Conservation (phyloP, 1,140 invertebrate genomes). For the Brachionus asplanchnoidis region DNA sequence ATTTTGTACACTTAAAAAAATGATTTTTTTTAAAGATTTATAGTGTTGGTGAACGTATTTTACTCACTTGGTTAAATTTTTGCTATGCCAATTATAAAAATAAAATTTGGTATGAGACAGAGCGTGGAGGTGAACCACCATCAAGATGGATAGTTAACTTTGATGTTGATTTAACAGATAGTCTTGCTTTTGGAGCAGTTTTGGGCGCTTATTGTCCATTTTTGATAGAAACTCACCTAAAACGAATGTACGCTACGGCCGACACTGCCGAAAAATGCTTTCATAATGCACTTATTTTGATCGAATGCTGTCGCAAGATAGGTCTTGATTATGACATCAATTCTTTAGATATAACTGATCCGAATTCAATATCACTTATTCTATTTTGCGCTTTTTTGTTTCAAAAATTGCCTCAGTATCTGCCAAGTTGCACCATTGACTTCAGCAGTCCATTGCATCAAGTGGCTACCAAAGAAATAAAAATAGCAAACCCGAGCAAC, state of each 20-base stretch:
- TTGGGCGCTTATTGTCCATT: conserved; percentile 56
- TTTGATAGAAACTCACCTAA: conserved; percentile 51
- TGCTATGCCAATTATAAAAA: conserved; percentile 53
- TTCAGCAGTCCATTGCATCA: conserved; percentile 52
- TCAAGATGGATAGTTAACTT: conserved; percentile 58
- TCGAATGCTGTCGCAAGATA: conserved; percentile 14
- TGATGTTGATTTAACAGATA: conserved; percentile 57
- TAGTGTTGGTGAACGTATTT: conserved; percentile 51
- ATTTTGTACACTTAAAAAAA: too few relatives aligned
- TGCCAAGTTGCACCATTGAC: conserved; percentile 52
- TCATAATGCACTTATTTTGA: conserved; percentile 54
- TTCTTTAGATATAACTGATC: conserved; percentile 57
- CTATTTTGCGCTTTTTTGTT: conserved; percentile 52
- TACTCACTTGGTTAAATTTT: conserved; percentile 56
- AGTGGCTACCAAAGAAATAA: conserved; percentile 50
- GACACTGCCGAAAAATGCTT: conserved; percentile 54
- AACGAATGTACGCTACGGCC: conserved; percentile 55
- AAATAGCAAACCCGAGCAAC: conserved; percentile 52
- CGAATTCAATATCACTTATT: conserved; percentile 54
- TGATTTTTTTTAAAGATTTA: conserved; percentile 46
- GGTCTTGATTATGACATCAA: conserved; percentile 57
- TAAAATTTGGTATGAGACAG: conserved; percentile 50
- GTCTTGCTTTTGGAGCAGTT: conserved; percentile 53
- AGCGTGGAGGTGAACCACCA: conserved; percentile 50
- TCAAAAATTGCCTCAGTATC: conserved; percentile 52